A percentile compares a stretch with the other conserved stretches of the same genome.
Conservation (phyloP, 1,140 invertebrate genomes). For the Ganaspis sp. region DNA sequence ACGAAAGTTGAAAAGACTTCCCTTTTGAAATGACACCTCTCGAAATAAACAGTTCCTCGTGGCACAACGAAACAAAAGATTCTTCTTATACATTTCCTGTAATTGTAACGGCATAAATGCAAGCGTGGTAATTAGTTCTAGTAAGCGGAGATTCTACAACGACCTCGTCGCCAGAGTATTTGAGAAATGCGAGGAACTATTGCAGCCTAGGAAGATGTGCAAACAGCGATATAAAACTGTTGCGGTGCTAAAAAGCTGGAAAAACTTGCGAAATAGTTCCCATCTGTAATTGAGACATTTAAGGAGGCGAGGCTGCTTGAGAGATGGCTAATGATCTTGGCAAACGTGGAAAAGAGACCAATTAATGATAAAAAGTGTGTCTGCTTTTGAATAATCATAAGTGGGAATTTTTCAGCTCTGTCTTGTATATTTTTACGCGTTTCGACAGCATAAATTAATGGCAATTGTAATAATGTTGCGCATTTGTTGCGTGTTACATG, state of each 20-base stretch:
- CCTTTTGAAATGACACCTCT: neutral
- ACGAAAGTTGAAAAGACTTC: neutral
- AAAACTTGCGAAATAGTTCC: slow-evolving; percentile 17
- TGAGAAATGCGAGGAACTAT: neutral
- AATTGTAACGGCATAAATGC: slow-evolving; percentile 23
- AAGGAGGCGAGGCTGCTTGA: neutral
- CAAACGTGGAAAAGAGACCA: slow-evolving; percentile 4
- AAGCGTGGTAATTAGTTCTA: slow-evolving; percentile 21
- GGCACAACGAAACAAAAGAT: slow-evolving; percentile 3
- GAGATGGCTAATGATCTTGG: slow-evolving; percentile 5
- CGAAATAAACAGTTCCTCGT: slow-evolving; percentile 6
- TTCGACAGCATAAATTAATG: no score
- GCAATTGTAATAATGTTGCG: no score
- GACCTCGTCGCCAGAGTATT: neutral
- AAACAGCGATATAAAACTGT: neutral
- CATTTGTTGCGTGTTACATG: no score
- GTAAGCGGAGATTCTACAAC: slow-evolving; percentile 2
- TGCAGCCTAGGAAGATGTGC: neutral
- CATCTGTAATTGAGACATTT: slow-evolving; percentile 12
- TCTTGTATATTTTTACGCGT: no score
- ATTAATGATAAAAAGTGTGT: slow-evolving; percentile 4
- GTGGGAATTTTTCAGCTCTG: neutral
- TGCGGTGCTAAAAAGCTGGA: neutral
- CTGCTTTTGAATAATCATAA: neutral
- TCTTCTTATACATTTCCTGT: slow-evolving; percentile 23